These are phyloP conservation scores for Oncorhynchus gorbuscha DNA, from an alignment of 2,113 vertebrate species.

Conservation along the genomic window DNA sequence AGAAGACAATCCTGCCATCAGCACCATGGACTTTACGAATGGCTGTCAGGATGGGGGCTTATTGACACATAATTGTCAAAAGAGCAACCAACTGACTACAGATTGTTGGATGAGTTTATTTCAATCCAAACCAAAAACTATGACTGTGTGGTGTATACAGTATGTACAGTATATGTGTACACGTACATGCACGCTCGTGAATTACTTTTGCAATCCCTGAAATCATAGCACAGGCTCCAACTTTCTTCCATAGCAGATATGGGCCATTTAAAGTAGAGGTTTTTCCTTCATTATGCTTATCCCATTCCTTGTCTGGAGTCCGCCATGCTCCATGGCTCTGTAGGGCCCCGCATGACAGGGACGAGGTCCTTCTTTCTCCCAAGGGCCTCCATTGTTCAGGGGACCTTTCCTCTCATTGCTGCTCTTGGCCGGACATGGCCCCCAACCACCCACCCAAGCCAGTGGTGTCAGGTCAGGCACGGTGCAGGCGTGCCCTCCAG, in stretches of 20 bases:
- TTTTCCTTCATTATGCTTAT: background rate
- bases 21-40: background rate
- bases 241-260: conserved; percentile 50
- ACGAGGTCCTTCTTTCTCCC: conserved; percentile 30
- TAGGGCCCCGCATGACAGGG: conserved; percentile 60
- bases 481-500: conserved; percentile 73
- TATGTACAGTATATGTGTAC: conserved; percentile 32
- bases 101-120: background rate
- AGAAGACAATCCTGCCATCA: background rate
- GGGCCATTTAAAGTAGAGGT: background rate
- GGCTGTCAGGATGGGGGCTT: conserved; percentile 35
- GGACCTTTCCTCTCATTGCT: conserved; percentile 78
- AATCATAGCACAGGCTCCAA: background rate
- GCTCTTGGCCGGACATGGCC: conserved; percentile 75
- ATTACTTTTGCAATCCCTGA: conserved; percentile 53
- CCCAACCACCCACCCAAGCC: conserved; percentile 37
- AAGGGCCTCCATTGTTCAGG: conserved; percentile 65
- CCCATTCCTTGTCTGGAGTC: background rate
- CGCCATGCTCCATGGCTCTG: background rate
- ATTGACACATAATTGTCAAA: conserved; percentile 17
- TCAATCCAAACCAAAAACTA: no score
- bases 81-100: background rate
- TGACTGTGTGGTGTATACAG: background rate
- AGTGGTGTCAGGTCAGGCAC: conserved; percentile 74
- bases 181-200: conserved; percentile 15